phyloP scores from a whole-genome alignment of 1,140 invertebrate species.

The Zaprionus nigranus region DNA sequence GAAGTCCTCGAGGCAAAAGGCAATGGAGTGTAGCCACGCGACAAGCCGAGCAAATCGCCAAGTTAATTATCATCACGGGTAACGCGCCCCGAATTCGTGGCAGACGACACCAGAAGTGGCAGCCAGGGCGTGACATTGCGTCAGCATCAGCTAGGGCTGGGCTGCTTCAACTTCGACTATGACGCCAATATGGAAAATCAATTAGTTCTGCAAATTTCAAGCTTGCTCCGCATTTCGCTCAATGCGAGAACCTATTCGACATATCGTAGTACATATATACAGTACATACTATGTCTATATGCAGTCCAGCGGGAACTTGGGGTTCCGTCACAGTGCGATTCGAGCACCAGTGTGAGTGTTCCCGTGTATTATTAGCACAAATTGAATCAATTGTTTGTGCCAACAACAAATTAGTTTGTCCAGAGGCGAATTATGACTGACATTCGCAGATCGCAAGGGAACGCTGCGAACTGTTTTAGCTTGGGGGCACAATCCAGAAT shows the following conservation, averaged over 20 bases:
- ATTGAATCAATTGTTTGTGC: constrained; percentile 77
- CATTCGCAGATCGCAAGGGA: constrained; percentile 13
- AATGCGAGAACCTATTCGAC: neutral
- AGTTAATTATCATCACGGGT: constrained; percentile 69
- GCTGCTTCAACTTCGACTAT: neutral
- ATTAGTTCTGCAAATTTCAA: constrained; percentile 26
- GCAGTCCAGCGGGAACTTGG: neutral
- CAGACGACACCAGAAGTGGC: constrained; percentile 50
- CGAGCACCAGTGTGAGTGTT: constrained; percentile 3
- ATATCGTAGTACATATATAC: neutral
- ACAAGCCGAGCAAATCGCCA: constrained; percentile 55
- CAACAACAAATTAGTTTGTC: constrained; percentile 51
- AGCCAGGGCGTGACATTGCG: constrained; percentile 59
- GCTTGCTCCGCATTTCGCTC: constrained; percentile 1
- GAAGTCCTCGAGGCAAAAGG: constrained; percentile 28
- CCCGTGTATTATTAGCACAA: constrained; percentile 58
- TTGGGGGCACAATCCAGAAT: constrained; percentile 4
- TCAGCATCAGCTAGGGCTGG: constrained; percentile 27
- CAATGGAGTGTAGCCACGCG: constrained; percentile 74
- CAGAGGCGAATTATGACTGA: constrained; percentile 53
- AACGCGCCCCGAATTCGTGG: constrained; percentile 59
- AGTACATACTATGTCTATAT: neutral
- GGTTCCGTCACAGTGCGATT: neutral
- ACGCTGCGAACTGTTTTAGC: neutral
- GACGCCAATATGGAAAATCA: constrained; percentile 34